Evolutionary conservation across 2,888 invertebrate genomes (phyloP), one percentile per base, ranked within the genome.

Genomic region (Hedya salicella): DNA sequence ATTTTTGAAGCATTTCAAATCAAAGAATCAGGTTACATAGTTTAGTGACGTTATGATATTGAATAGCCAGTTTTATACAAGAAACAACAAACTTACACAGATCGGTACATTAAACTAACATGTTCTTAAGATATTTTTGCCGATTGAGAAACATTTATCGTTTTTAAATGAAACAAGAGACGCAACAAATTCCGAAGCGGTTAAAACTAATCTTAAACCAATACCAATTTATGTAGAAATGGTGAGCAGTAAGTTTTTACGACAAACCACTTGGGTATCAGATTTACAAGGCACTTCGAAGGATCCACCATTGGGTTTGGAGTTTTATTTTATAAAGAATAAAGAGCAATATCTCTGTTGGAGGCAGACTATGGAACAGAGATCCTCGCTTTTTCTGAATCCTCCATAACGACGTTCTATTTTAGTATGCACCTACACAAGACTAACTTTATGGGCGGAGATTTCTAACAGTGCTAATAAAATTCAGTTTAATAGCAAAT

Each of bases 221-320:
- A 62, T 50, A 56, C 49, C 49, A 56, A 62, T 62, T 42, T 57
- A 62, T 85, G 85, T 83, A 83, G 80, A 86, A 85, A 86, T 84
- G 82, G 76, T 78, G 86, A 80, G 78, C 77, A 73, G 77, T 78
- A 72, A 82, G 78, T 88, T 89, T 87, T 88, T 80, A 74, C 71
- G 69, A 62, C 72, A 71, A 74, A 76, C 77, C 77, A 74, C 74
- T 76, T 80, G 71, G 75, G 75, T 68, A 62, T 63, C 71, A 67
- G 70, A 77, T 75, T 78, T 71, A 71, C 72, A 71, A 78, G 32
- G 65, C 53, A 30, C 39, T 60, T 32, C 5, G 8, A 30, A 11
- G 11, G 17, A 25, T 46, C 8, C 9, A 4, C 3, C 32, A 21
- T 49, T 19, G 42, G 8, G 40, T 53, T 49, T 54, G 32, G 32